These are phyloP conservation scores for Drosophila affinis DNA, from an alignment of 2,888 invertebrate genomes.

Conservation along the genomic window DNA sequence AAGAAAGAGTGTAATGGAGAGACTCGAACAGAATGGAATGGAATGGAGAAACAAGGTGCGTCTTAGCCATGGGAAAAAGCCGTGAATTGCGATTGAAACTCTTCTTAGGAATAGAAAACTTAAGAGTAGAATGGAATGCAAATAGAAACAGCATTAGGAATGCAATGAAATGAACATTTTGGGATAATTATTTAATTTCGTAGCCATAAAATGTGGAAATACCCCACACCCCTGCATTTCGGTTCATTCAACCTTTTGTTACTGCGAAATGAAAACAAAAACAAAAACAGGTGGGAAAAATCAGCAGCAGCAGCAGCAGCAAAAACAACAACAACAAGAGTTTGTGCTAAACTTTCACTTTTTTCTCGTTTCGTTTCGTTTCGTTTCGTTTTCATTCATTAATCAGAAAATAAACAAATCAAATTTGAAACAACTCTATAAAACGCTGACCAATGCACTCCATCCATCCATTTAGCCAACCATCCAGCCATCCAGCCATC, in stretches of 20 bases:
- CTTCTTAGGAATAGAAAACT: slow-evolving; percentile 6
- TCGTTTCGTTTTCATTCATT: slow-evolving; percentile 27
- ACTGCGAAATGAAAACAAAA: not conserved
- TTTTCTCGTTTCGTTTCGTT: slow-evolving; percentile 45
- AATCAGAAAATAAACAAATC: slow-evolving; percentile 40
- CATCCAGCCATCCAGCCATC: slow-evolving; percentile 3
- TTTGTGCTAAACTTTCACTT: slow-evolving; percentile 67
- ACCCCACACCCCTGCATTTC: not conserved
- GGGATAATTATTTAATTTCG: slow-evolving; percentile 21
- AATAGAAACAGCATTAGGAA: not conserved
- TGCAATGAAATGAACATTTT: not conserved
- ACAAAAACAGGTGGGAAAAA: slow-evolving; percentile 27
- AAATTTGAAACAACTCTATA: slow-evolving; percentile 25
- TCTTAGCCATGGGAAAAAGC: slow-evolving; percentile 21
- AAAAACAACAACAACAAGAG: slow-evolving; percentile 4
- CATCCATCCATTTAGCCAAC: slow-evolving; percentile 13
- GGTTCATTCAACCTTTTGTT: slow-evolving; percentile 35
- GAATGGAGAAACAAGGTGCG: not conserved
- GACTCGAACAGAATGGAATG: not conserved
- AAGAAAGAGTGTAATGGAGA: not conserved
- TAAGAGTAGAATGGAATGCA: not conserved
- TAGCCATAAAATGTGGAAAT: slow-evolving; percentile 10
- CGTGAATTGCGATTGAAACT: slow-evolving; percentile 19
- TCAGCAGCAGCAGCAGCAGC: not conserved
- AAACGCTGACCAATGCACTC: slow-evolving; percentile 28